Evolutionary conservation across 2,797 vertebrate species (phyloP), one percentile per base, ranked within the genome.

Genomic region (Rhabdomys pumilio): DNA sequence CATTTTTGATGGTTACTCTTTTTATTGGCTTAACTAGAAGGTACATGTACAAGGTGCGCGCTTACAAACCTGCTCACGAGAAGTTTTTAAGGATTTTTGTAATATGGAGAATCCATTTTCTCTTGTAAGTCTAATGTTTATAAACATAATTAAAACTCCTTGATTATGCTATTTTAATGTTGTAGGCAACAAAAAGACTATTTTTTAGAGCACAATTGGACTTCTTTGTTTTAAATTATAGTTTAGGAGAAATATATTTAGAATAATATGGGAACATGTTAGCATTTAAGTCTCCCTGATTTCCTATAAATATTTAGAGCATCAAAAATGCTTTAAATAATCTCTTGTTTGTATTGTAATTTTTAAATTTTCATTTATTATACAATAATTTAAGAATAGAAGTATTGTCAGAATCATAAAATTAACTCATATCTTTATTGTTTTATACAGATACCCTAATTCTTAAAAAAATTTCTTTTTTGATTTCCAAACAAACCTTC

Each of bases 181-280:
- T 95, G 47, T 3, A 87, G 31, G 63, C 7, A 81, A 15, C 77
- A 9, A 79, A 88, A 94, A 88, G 50, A 57, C 67, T 85, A 85
- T 83, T 90, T 96, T 94, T 82, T 89, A 87, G 26, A 83, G 24
- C 63, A 2, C 89, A 90, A 88, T 79, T 97, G 80, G 89, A 57
- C 81, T 90, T 87, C 19, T 87, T 94, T 87, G 85, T 88, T 86
- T 59, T 77, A 69, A 67, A 84, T 67, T n/a, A 92, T 3, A 63
- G n/a, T 92, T 90, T 5, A 85, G 31, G 13, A 94, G 63, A 94
- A 96, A 72, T 76, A 24, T 91, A 89, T 92, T 92, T 44, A 91
- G 41, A 94, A 93, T 31, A 88, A 81, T 73, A 19, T 92, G 14
- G 29, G 34, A 50, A 90, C 90, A 47, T 92, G 6, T 86, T 96